Percentiles rank a stretch among this genome's conserved stretches.
Evolutionary conservation across 2,888 invertebrate genomes (phyloP).

Genomic region (Erebia epiphron): DNA sequence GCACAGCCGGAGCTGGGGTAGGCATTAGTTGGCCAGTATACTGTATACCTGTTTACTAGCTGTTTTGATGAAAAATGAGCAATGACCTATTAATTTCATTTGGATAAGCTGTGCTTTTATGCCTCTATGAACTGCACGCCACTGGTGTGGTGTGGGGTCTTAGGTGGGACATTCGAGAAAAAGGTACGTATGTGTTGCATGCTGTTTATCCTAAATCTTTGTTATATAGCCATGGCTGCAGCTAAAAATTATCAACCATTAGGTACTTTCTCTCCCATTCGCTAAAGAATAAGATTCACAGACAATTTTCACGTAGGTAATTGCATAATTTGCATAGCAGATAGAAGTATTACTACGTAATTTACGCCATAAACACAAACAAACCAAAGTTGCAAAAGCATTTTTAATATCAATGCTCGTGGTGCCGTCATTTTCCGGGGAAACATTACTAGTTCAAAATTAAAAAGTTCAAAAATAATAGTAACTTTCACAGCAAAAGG

Average conservation of each 20-base stretch:
- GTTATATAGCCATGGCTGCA: background rate
- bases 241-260: background rate
- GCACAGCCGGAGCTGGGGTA: too few species aligned
- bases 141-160: too few species aligned
- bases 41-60: too few species aligned
- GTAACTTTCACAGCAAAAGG: background rate
- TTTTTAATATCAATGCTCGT: background rate
- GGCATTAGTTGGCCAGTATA: too few species aligned
- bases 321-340: background rate
- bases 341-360: background rate
- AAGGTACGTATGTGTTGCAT: background rate
- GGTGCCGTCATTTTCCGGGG: background rate
- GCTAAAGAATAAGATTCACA: background rate
- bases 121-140: too few species aligned
- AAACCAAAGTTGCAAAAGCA: background rate
- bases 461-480: background rate
- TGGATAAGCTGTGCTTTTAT: too few species aligned
- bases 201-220: background rate
- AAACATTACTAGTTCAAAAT: background rate
- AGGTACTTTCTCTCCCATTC: constrained; percentile 9
- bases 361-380: background rate
- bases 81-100: too few species aligned
- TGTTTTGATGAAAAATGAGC: too few species aligned
- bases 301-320: background rate
- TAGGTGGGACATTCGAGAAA: too few species aligned